A percentile compares a stretch with the other conserved stretches of the same genome.
Evolutionary conservation across 2,797 vertebrate genomes (phyloP).

Genomic region (Bovichtus diacanthus): DNA sequence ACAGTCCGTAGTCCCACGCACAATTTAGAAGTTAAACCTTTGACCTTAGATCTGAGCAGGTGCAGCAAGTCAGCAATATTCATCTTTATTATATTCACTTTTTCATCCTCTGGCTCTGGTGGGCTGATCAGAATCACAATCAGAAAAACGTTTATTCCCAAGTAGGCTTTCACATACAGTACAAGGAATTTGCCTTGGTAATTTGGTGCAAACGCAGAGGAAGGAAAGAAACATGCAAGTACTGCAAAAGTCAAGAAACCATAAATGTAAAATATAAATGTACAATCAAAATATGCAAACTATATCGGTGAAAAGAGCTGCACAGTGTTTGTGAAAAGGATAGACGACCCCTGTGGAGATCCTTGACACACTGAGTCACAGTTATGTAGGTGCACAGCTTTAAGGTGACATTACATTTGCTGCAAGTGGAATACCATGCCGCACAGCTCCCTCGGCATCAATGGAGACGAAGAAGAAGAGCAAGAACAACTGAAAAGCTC

Average conservation of each 20-base stretch:
- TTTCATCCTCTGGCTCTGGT: background rate
- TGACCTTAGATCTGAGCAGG: constrained; percentile 23
- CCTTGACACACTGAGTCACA: background rate
- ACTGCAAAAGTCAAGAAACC: background rate
- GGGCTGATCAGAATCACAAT: constrained; percentile 9
- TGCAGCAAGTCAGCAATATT: constrained; percentile 10
- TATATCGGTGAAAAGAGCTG: background rate
- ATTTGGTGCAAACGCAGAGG: background rate
- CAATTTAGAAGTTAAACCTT: constrained; percentile 2
- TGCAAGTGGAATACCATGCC: background rate
- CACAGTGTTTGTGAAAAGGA: background rate
- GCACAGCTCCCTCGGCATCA: constrained; percentile 32
- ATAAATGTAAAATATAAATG: background rate
- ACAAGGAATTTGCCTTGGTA: background rate
- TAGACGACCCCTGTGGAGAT: background rate
- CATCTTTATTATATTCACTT: constrained; percentile 20
- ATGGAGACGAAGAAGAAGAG: constrained; percentile 35
- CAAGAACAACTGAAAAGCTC: constrained; percentile 31
- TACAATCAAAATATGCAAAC: background rate
- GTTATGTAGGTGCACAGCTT: constrained; percentile 5
- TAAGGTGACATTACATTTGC: constrained; percentile 21
- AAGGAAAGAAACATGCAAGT: background rate
- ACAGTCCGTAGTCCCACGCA: background rate
- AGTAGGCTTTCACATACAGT: background rate
- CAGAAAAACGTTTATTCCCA: background rate